Conservation (phyloP, 2,888 invertebrate species). For the Allygus modestus region DNA sequence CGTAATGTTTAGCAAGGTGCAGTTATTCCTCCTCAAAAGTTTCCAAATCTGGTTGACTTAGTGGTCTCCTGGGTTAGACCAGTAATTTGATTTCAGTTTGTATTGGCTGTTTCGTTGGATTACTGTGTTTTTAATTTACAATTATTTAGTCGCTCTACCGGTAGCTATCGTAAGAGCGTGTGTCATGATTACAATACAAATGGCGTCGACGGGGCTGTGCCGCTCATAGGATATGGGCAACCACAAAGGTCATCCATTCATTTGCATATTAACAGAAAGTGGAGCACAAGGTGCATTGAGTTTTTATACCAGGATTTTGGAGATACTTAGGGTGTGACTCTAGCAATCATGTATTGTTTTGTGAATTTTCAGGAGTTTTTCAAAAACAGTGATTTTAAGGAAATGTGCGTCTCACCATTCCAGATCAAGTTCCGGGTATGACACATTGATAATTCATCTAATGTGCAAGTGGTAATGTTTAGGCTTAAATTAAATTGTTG, state of each 20-base stretch:
- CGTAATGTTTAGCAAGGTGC: too few species aligned
- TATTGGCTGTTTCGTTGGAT: too few species aligned
- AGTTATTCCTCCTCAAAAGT: too few species aligned
- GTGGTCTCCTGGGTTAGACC: too few species aligned
- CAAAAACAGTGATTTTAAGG: slow-evolving; percentile 11
- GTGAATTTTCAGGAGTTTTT: slow-evolving; percentile 19
- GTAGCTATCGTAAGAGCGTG: neutral
- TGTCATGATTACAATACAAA: slow-evolving; percentile 37
- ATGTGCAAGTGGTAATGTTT: too few species aligned
- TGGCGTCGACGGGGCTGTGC: neutral
- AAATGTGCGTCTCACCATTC: neutral
- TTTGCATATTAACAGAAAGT: slow-evolving; percentile 39
- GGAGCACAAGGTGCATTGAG: slow-evolving; percentile 17
- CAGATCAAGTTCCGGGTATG: slow-evolving; percentile 23
- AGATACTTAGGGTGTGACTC: neutral
- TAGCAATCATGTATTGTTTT: slow-evolving; percentile 25
- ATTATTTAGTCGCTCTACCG: neutral
- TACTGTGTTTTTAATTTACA: neutral
- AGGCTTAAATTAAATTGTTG: too few species aligned
- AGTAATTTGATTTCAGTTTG: too few species aligned
- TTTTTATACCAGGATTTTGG: neutral
- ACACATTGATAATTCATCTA: too few species aligned
- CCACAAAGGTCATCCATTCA: slow-evolving; percentile 15
- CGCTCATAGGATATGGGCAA: slow-evolving; percentile 32
- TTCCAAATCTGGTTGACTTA: too few species aligned